Percentiles rank a stretch among this genome's conserved stretches.
phyloP scores from a whole-genome alignment of 1,140 invertebrate species.

The Tetraneura akinire region DNA sequence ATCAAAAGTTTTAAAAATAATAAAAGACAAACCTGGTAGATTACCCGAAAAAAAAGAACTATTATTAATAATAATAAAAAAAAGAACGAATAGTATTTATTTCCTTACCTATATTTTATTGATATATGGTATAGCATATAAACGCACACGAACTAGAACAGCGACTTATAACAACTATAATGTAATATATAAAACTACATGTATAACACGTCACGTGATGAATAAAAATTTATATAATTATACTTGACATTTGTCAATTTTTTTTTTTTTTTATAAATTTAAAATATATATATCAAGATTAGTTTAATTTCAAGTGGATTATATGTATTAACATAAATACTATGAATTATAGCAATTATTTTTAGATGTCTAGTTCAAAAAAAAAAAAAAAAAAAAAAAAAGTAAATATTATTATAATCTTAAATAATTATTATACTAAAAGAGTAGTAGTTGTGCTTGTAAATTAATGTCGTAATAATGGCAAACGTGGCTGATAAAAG shows the following conservation, averaged over 20 bases:
- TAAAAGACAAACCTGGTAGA: too few relatives aligned
- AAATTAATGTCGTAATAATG: not conserved
- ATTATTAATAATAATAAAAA: too few relatives aligned
- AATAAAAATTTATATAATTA: not conserved
- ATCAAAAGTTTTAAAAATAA: too few relatives aligned
- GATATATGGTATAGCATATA: too few relatives aligned
- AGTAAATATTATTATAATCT: too few relatives aligned
- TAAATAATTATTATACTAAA: too few relatives aligned
- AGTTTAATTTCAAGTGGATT: slow-evolving; percentile 18
- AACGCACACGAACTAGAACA: not conserved
- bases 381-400: too few relatives aligned
- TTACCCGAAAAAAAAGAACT: too few relatives aligned
- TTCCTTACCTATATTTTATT: not conserved
- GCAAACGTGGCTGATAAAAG: not conserved
- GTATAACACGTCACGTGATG: not conserved
- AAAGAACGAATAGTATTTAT: too few relatives aligned
- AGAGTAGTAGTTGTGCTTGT: too few relatives aligned
- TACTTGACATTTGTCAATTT: slow-evolving; percentile 3
- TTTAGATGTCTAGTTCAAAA: not conserved
- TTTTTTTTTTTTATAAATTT: slow-evolving; percentile 17
- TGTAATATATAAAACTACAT: not conserved
- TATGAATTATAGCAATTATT: not conserved
- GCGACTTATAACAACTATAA: too few relatives aligned
- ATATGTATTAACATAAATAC: not conserved
- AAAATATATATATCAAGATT: not conserved